Conservation (phyloP, 2,113 vertebrate genomes). For the Sisor rabdophorus region DNA sequence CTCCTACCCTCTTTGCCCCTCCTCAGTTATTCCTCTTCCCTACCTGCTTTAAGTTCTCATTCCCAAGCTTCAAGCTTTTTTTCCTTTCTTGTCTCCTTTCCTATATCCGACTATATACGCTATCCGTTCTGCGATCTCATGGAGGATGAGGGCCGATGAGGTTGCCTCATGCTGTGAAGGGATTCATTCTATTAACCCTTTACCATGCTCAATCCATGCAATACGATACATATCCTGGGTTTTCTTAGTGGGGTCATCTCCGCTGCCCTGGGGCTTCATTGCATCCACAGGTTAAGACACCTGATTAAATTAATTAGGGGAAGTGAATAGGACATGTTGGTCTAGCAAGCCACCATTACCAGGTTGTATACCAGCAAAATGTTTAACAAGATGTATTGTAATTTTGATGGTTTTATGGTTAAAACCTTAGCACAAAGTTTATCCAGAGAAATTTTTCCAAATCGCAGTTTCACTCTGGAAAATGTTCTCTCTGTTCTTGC, state of each 20-base stretch:
- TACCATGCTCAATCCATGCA: slow-evolving; percentile 34
- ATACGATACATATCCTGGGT: slow-evolving; percentile 18
- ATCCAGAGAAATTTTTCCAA: not conserved
- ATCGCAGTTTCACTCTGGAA: slow-evolving; percentile 42
- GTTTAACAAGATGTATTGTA: not conserved
- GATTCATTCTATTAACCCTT: slow-evolving; percentile 34
- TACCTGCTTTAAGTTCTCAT: not conserved
- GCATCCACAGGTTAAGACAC: not conserved
- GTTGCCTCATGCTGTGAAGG: slow-evolving; percentile 27
- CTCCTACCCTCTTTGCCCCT: not conserved
- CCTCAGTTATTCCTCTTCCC: not conserved
- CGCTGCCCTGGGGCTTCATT: not conserved
- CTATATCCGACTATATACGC: not conserved
- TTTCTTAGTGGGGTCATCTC: not conserved
- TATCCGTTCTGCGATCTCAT: slow-evolving; percentile 20
- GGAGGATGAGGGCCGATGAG: slow-evolving; percentile 4
- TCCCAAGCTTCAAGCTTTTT: slow-evolving; percentile 22
- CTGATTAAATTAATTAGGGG: not conserved
- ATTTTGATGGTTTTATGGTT: not conserved
- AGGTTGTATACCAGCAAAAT: not conserved
- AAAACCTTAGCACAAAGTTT: not conserved
- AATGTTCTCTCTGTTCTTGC: slow-evolving; percentile 50
- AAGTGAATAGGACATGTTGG: not conserved
- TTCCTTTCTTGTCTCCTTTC: not conserved
- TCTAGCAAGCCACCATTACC: not conserved